phyloP scores from a whole-genome alignment of 2,888 invertebrate species.

The Eugnorisma glareosa region DNA sequence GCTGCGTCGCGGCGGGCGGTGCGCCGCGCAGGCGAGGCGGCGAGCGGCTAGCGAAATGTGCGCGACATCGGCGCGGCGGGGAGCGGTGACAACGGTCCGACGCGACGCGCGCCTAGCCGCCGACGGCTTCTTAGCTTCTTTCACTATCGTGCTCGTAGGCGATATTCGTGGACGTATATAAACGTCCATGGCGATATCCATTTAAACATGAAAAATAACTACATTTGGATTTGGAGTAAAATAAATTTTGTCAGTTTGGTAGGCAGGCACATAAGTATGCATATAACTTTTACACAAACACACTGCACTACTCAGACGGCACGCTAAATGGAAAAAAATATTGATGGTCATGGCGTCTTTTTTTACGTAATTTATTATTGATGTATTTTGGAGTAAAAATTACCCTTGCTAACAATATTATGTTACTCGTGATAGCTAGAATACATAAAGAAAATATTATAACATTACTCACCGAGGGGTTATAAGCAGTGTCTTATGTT shows the following conservation, averaged over 20 bases:
- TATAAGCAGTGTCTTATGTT: not conserved
- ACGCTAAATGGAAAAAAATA: not conserved
- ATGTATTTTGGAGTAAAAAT: not conserved
- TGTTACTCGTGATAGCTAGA: not conserved
- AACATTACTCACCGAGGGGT: not conserved
- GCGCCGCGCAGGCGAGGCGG: constrained; percentile 33
- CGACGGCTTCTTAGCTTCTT: constrained; percentile 36
- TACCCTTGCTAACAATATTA: not conserved
- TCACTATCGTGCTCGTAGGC: constrained; percentile 40
- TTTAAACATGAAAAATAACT: not conserved
- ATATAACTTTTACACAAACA: not conserved
- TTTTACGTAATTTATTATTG: not conserved
- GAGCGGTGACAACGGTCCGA: constrained; percentile 48
- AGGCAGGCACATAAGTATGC: not conserved
- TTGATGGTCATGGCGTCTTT: not conserved
- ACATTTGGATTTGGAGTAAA: not conserved
- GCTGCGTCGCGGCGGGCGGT: constrained; percentile 50
- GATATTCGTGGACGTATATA: too few relatives aligned
- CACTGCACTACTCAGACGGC: not conserved
- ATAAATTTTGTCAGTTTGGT: not conserved
- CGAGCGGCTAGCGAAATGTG: constrained; percentile 54
- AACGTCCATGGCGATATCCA: too few relatives aligned
- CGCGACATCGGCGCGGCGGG: constrained; percentile 46
- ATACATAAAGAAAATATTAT: not conserved
- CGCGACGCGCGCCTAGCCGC: too few relatives aligned